Evolutionary conservation across 2,113 vertebrate species (phyloP), one percentile per base, ranked within the genome.

Genomic region (Peromyscus leucopus): DNA sequence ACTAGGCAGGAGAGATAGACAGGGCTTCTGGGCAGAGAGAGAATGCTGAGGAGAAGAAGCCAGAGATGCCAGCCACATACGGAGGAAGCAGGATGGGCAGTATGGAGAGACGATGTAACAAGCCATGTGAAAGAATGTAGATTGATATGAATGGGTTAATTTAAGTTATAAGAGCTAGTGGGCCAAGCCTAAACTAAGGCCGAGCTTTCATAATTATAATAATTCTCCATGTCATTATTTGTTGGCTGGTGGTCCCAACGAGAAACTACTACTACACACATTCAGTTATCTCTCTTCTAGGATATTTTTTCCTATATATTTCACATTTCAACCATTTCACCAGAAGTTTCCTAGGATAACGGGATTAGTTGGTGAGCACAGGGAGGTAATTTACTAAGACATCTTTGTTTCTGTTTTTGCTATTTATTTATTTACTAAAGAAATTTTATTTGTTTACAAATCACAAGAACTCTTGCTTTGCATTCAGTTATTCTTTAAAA

Each of bases 401-500:
- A 87, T 69, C 42, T 48, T 63, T 61, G 21, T 48, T 33, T 4
- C n/a, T 96, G 7, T 36, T 80, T 57, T 57, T 36, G 31, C 24
- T 75, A 51, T 76, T 57, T 33, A 74, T 90, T 85, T 92, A 48
- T 2, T 75, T 93, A 51, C 33, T 61, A 89, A n/a, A 71, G 7
- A 90, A 79, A 67, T 57, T 7, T 57, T 16, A 88, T 88, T 96
- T 95, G 4, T 7, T 75, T 91, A 46, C 1, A 93, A 69, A 85
- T 15, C 8, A 85, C 0, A 24, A 55, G 28, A 12, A 84, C 5
- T 33, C 4, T 22, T 87, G 80, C 76, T 71, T 85, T 83, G 10
- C 5, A 84, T 67, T 67, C 15, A 87, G 33, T 74, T 92, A 71
- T 63, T 87, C 63, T 69, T 88, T 94, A 76, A 84, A 91, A 19